Percentiles rank a stretch among this genome's conserved stretches.
These are phyloP conservation scores for Callithrix jacchus DNA, from an alignment of 2,113 vertebrate genomes.

Conservation along the genomic window DNA sequence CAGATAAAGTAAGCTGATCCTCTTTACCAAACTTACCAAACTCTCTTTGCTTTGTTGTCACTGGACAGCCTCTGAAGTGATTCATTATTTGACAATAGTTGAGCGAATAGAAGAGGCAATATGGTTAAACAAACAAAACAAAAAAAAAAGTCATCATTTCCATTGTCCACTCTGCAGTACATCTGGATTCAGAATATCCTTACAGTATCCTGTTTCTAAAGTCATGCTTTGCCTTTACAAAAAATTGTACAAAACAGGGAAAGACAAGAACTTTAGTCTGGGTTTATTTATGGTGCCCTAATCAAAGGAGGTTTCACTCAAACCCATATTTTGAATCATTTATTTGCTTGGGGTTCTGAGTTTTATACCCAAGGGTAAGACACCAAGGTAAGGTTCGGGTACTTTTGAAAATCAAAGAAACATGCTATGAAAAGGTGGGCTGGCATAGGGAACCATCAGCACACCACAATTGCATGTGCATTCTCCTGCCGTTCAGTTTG, in stretches of 20 bases:
- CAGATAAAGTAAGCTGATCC: background rate
- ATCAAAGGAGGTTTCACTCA: background rate
- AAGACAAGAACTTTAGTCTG: background rate
- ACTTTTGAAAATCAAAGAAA: slow-evolving; percentile 37
- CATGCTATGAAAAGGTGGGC: background rate
- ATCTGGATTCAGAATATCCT: background rate
- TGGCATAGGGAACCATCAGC: background rate
- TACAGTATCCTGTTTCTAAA: background rate
- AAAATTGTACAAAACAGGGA: background rate
- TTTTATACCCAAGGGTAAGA: background rate
- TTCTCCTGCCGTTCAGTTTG: background rate
- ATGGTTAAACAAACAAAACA: background rate
- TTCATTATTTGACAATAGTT: background rate
- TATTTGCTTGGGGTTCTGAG: background rate
- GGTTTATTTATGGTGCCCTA: background rate
- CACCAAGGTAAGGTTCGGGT: background rate
- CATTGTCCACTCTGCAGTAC: background rate
- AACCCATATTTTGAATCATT: background rate
- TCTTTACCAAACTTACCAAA: background rate
- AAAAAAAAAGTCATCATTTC: background rate
- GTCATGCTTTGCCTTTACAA: background rate
- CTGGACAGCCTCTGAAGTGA: background rate
- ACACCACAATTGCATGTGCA: background rate
- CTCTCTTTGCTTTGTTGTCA: background rate
- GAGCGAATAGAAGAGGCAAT: background rate